Conservation (phyloP, 2,797 vertebrate genomes). For the Delichon dasypus region DNA sequence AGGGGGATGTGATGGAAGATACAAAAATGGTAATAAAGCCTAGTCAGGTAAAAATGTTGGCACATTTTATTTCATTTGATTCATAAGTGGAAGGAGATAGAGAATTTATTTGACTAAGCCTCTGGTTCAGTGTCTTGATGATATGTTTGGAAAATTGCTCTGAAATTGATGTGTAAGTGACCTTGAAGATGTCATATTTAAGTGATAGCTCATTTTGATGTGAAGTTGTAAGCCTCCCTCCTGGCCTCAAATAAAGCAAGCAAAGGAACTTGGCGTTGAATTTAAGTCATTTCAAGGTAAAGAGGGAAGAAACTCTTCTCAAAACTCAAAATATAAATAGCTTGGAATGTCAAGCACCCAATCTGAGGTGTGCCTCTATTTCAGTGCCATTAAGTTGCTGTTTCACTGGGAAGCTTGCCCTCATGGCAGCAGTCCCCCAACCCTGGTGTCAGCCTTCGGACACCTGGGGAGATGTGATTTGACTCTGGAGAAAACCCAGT, state of each 20-base stretch:
- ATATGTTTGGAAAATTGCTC: slow-evolving; percentile 63
- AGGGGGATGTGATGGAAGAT: neutral
- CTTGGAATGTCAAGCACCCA: neutral
- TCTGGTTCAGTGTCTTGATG: slow-evolving; percentile 54
- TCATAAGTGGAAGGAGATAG: slow-evolving; percentile 3
- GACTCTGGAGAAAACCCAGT: neutral
- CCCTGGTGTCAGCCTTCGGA: neutral
- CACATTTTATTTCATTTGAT: slow-evolving; percentile 39
- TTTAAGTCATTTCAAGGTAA: neutral
- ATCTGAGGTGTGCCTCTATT: neutral
- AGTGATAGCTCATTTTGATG: slow-evolving; percentile 28
- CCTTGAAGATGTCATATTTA: slow-evolving; percentile 46
- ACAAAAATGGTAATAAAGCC: slow-evolving; percentile 20
- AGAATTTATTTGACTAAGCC: slow-evolving; percentile 61
- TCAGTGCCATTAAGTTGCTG: neutral
- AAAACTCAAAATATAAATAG: neutral
- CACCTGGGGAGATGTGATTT: neutral
- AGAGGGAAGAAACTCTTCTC: neutral
- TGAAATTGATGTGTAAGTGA: slow-evolving; percentile 60
- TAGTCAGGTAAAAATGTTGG: slow-evolving; percentile 44
- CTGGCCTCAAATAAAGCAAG: neutral
- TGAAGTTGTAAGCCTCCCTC: neutral
- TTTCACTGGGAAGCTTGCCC: neutral
- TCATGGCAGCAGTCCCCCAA: fast-evolving
- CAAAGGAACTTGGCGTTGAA: neutral